Conservation (phyloP, 2,888 invertebrate genomes). For the Metacarcinus magister region DNA sequence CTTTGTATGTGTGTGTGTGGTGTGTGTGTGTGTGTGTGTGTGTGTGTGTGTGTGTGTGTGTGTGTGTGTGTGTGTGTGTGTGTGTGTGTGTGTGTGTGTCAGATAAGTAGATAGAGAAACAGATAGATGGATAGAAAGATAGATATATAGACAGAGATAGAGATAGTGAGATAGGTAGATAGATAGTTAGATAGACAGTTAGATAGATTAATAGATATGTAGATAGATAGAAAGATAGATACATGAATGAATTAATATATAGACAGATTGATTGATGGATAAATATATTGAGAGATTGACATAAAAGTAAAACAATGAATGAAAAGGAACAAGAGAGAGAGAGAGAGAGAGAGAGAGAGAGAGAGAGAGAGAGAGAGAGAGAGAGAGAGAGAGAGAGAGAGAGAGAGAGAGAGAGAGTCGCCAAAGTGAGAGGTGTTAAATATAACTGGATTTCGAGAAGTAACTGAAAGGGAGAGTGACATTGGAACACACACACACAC, state of each 20-base stretch:
- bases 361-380: conserved; percentile 56
- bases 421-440: conserved; percentile 27
- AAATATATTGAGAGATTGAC: background rate
- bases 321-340: background rate
- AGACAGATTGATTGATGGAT: background rate
- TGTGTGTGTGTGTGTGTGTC: too few species aligned
- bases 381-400: background rate
- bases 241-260: background rate
- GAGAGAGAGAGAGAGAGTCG: background rate
- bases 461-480: background rate
- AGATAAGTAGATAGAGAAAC: background rate
- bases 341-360: conserved; percentile 51
- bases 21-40: background rate
- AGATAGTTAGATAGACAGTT: background rate
- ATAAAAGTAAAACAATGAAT: background rate
- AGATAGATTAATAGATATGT: too few species aligned
- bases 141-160: background rate
- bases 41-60: background rate
- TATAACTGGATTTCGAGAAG: background rate
- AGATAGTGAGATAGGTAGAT: background rate
- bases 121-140: background rate
- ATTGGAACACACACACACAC: background rate
- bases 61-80: background rate
- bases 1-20: background rate
- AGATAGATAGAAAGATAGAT: background rate